A percentile compares a stretch with the other conserved stretches of the same genome.
phyloP scores from a whole-genome alignment of 2,113 vertebrate species.

The Platanista minor region DNA sequence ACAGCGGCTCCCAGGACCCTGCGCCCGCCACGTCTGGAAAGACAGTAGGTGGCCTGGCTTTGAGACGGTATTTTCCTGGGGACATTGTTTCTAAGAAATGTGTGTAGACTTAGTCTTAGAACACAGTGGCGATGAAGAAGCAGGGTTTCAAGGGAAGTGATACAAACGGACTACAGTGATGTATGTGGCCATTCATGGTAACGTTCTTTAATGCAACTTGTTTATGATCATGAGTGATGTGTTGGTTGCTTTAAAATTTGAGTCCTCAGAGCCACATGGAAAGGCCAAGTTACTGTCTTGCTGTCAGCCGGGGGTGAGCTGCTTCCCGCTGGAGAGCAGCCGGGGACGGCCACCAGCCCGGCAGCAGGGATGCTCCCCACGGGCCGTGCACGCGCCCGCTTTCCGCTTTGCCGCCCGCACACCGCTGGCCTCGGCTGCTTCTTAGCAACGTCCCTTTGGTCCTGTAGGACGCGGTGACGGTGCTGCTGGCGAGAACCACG shows the following conservation, averaged over 20 bases:
- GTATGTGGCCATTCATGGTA: background rate
- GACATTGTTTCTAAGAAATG: background rate
- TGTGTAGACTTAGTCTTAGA: background rate
- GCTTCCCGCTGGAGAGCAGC: background rate
- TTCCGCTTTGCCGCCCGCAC: background rate
- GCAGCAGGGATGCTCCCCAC: background rate
- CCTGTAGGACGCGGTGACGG: slow-evolving; percentile 86
- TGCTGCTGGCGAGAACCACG: slow-evolving; percentile 84
- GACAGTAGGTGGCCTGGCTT: slow-evolving; percentile 70
- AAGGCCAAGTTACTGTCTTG: background rate
- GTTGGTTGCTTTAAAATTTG: background rate
- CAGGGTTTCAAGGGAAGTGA: background rate
- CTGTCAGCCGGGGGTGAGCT: background rate
- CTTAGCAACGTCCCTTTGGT: background rate
- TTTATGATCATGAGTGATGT: background rate
- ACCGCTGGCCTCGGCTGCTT: background rate
- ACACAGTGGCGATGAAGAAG: background rate
- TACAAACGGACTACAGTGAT: no score
- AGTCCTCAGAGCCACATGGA: background rate
- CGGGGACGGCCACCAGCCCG: fast-evolving
- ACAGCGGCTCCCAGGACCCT: slow-evolving; percentile 59
- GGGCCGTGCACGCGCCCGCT: fast-evolving
- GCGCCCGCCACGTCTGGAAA: slow-evolving; percentile 77
- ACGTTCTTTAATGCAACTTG: background rate
- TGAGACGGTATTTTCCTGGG: background rate